A percentile compares a stretch with the other conserved stretches of the same genome.
These are phyloP conservation scores for Diplodus puntazzo DNA, from an alignment of 2,797 vertebrate genomes.

Conservation along the genomic window DNA sequence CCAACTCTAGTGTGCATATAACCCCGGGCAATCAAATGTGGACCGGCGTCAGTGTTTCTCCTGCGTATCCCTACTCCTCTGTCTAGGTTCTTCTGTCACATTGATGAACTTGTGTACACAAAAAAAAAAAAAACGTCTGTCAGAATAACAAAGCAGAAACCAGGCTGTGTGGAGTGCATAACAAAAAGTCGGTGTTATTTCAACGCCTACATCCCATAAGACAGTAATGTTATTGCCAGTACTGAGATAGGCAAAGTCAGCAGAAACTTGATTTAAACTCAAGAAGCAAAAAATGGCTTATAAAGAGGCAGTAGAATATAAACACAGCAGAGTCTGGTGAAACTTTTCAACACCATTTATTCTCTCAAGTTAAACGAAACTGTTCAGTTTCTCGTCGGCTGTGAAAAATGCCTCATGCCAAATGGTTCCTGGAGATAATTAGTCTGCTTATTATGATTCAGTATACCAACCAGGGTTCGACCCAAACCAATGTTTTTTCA, in stretches of 20 bases:
- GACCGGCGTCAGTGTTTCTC: conserved; percentile 22
- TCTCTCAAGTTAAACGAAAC: neutral
- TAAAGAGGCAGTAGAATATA: conserved; percentile 13
- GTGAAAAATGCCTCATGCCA: neutral
- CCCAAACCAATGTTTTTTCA: too few species aligned
- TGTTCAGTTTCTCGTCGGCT: neutral
- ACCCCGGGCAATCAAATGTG: conserved; percentile 28
- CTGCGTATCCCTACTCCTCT: neutral
- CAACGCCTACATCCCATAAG: conserved; percentile 14
- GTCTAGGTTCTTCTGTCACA: conserved; percentile 20
- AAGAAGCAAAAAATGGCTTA: conserved; percentile 25
- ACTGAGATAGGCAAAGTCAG: conserved; percentile 24
- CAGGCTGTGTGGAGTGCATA: neutral
- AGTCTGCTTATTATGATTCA: conserved; percentile 10
- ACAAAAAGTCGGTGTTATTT: conserved; percentile 6
- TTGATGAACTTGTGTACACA: neutral
- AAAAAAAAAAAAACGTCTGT: conserved; percentile 1
- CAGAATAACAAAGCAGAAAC: conserved; percentile 29
- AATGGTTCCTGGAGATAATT: conserved; percentile 30
- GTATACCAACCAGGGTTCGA: neutral
- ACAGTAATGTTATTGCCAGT: conserved; percentile 27
- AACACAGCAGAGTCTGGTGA: neutral
- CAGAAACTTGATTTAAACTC: conserved; percentile 42
- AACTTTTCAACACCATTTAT: conserved; percentile 16
- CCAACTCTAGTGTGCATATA: conserved; percentile 29